Conservation (phyloP, 1,140 invertebrate species). For the Grapholita molesta region DNA sequence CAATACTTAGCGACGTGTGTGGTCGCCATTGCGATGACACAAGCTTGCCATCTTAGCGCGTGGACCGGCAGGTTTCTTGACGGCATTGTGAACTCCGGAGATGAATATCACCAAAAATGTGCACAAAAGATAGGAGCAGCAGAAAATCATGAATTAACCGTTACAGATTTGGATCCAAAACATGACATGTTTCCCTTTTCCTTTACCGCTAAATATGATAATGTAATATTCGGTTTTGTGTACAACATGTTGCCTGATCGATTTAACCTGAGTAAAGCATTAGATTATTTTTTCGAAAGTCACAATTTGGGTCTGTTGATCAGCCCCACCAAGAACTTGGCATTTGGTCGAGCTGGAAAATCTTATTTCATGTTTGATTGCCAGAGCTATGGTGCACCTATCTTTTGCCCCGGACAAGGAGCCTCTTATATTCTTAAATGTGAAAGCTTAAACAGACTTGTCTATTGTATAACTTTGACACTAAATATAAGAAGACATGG, state of each 20-base stretch:
- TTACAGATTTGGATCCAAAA: conserved; percentile 77
- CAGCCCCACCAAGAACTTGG: conserved; percentile 75
- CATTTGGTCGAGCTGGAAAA: conserved; percentile 77
- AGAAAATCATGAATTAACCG: conserved; percentile 58
- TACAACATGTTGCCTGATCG: conserved; percentile 77
- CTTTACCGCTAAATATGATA: conserved; percentile 78
- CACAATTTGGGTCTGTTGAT: conserved; percentile 75
- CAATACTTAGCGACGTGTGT: conserved; percentile 79
- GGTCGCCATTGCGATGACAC: conserved; percentile 77
- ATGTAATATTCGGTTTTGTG: conserved; percentile 79
- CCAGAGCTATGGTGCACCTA: conserved; percentile 78
- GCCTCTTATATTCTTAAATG: conserved; percentile 79
- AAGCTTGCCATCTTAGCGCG: conserved; percentile 78
- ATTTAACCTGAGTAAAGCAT: conserved; percentile 80
- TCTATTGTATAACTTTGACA: conserved; percentile 79
- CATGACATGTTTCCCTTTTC: conserved; percentile 79
- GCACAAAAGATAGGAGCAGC: conserved; percentile 59
- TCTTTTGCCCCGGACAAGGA: conserved; percentile 79
- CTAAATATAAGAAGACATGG: conserved; percentile 72
- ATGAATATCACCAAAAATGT: conserved; percentile 73
- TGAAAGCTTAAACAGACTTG: conserved; percentile 79
- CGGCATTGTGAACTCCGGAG: conserved; percentile 78
- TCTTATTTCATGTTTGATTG: conserved; percentile 83
- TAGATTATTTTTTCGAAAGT: conserved; percentile 80
- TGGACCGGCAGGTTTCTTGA: conserved; percentile 81